Evolutionary conservation across 1,140 invertebrate genomes (phyloP), one percentile per base, ranked within the genome.

Genomic region (Bathynomus jamesi): DNA sequence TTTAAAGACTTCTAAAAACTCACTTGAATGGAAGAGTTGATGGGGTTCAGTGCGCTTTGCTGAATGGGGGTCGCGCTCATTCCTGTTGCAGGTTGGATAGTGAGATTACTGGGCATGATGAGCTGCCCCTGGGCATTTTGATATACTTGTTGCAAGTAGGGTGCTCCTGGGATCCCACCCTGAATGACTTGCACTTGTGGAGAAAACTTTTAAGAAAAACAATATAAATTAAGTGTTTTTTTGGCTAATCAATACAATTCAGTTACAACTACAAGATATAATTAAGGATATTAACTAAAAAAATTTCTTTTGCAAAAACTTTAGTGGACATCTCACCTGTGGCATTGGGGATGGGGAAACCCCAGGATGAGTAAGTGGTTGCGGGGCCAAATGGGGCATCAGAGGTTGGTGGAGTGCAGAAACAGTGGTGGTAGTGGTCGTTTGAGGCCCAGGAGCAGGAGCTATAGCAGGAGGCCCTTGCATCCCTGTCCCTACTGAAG

Each of bases 11-110:
- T n/a, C n/a, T n/a, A 60, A 25, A 63, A 32, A 28, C 66, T 67
- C 74, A 90, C 89, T 83, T 91, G 89, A 77, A 91, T 90, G 53
- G 91, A 90, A 46, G 90, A 90, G 78, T 91, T 90, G 71, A 92
- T 86, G 21, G 89, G 87, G 31, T 84, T 82, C 13, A 89, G 87
- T 8, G 73, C 69, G 24, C 67, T 75, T n/a, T 65, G 73, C 60
- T 75, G 73, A 13, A 75, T 70, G 40, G 64, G 65, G 0, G 73
- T 71, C 4, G 73, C 70, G 61, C 71, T 75, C 73, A 75, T 75
- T 30, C 73, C 73, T 3, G 73, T 60, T n/a, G 73, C 73, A n/a
- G 73, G 61, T 53, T 91, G 89, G 25, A 91, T 83, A 0, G 89
- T 85, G 32, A 92, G 85, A 79, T 91, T 91, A 1, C 90, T 87